Conservation (phyloP, 2,113 vertebrate genomes). For the Gymnogyps californianus region DNA sequence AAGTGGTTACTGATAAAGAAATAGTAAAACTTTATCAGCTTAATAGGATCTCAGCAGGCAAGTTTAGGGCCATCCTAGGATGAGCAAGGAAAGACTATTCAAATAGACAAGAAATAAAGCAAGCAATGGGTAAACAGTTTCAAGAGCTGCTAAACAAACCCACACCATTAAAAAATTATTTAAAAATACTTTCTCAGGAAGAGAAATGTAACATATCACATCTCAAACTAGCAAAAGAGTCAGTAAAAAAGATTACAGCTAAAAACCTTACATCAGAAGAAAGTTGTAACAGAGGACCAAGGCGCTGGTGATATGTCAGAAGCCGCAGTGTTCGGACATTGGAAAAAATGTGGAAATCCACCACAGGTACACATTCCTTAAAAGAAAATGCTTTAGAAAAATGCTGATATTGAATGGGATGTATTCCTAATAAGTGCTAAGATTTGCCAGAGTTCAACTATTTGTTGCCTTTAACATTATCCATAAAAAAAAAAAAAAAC, state of each 20-base stretch:
- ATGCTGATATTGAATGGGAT: neutral
- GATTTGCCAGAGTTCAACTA: neutral
- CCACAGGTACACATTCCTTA: neutral
- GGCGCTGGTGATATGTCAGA: neutral
- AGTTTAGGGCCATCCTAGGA: neutral
- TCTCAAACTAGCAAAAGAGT: neutral
- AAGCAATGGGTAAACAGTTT: neutral
- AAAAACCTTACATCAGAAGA: neutral
- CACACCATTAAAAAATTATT: neutral
- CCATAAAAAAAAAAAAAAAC: neutral
- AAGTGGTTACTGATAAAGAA: neutral
- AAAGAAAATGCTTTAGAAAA: neutral
- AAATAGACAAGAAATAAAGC: neutral
- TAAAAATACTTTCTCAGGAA: neutral
- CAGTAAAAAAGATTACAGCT: neutral
- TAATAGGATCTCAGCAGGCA: neutral
- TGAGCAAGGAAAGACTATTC: neutral
- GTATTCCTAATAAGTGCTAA: neutral
- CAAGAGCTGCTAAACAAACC: neutral
- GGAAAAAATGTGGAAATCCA: neutral
- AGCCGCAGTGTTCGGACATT: neutral
- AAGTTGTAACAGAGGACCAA: neutral
- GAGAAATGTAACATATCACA: neutral
- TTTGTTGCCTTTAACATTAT: neutral
- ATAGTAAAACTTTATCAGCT: neutral